phyloP scores from a whole-genome alignment of 2,797 vertebrate genomes.

The Limnodromus scolopaceus region DNA sequence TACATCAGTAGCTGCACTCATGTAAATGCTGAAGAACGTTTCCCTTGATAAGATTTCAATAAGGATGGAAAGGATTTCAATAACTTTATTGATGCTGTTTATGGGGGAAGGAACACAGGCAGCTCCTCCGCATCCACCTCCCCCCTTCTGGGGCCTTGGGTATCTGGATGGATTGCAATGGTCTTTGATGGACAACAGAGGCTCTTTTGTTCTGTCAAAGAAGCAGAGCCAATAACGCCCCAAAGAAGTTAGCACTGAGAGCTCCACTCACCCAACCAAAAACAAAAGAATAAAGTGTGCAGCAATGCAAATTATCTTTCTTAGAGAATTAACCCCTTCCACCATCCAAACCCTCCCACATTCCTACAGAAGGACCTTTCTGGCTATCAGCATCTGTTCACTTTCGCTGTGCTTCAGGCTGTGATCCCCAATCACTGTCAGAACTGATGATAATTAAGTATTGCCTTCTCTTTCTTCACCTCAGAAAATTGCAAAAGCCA shows the following conservation, averaged over 20 bases:
- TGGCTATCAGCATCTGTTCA: background rate
- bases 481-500: background rate
- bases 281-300: slow-evolving; percentile 43
- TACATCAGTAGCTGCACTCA: background rate
- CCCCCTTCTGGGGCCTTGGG: slow-evolving; percentile 27
- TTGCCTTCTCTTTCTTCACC: background rate
- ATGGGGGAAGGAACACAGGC: background rate
- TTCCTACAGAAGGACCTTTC: background rate
- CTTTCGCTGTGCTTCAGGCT: background rate
- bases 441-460: background rate
- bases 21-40: background rate
- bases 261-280: background rate
- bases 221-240: background rate
- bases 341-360: background rate
- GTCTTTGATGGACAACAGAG: slow-evolving; percentile 43
- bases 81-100: background rate
- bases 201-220: slow-evolving; percentile 49
- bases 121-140: background rate
- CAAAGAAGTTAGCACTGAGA: slow-evolving; percentile 13
- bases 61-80: background rate
- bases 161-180: slow-evolving; percentile 28
- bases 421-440: background rate
- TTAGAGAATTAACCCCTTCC: slow-evolving; percentile 2
- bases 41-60: background rate
- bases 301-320: slow-evolving; percentile 33